phyloP scores from a whole-genome alignment of 1,140 invertebrate genomes.

The Arion vulgaris region DNA sequence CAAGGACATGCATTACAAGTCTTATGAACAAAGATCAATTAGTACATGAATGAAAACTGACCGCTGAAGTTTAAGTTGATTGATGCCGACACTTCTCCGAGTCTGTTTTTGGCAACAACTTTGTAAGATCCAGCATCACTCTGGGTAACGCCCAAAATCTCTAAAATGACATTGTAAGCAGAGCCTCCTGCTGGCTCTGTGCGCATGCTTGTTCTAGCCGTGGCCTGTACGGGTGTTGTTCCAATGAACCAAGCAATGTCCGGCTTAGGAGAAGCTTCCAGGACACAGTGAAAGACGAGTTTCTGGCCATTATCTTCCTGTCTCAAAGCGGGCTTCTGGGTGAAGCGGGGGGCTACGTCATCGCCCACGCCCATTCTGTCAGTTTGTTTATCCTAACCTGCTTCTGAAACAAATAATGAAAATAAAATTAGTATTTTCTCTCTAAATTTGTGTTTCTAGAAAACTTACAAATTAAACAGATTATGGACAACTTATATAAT shows the following conservation, averaged over 20 bases:
- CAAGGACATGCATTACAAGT: too few relatives aligned
- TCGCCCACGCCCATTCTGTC: constrained; percentile 88
- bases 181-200: constrained; percentile 60
- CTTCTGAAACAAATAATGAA: neutral
- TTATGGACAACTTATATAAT: too few relatives aligned
- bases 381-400: neutral
- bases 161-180: constrained; percentile 75
- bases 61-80: constrained; percentile 97
- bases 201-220: constrained; percentile 64
- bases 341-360: constrained; percentile 96
- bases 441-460: too few relatives aligned
- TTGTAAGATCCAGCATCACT: constrained; percentile 97
- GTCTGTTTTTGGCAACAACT: constrained; percentile 97
- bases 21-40: too few relatives aligned
- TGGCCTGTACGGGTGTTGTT: constrained; percentile 55
- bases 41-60: constrained; percentile 51
- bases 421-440: neutral
- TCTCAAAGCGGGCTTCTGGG: constrained; percentile 95
- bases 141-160: constrained; percentile 95
- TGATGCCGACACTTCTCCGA: constrained; percentile 97
- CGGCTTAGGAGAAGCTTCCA: constrained; percentile 70
- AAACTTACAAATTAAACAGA: too few relatives aligned
- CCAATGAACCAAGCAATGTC: constrained; percentile 69
- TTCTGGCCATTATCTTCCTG: constrained; percentile 88
- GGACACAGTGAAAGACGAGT: constrained; percentile 69